Percentiles rank a stretch among this genome's conserved stretches.
Conservation (phyloP, 2,888 invertebrate species). For the Hymenopus coronatus region DNA sequence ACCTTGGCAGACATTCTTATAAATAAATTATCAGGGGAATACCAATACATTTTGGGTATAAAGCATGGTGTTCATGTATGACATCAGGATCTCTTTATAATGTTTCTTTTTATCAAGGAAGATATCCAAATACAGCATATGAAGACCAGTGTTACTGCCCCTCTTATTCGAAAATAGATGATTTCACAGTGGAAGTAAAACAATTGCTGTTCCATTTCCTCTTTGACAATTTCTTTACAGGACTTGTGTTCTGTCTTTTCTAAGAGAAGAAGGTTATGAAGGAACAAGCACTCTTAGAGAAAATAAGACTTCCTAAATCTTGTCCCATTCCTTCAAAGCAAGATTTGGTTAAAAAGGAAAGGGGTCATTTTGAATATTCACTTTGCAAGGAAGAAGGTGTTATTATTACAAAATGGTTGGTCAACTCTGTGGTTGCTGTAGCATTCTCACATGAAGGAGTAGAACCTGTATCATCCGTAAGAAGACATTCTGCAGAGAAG, state of each 20-base stretch:
- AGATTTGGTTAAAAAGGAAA: constrained; percentile 25
- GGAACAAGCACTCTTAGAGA: constrained; percentile 38
- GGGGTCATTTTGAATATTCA: constrained; percentile 24
- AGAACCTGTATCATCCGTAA: no score
- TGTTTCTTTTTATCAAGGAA: constrained; percentile 41
- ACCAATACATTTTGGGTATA: no score
- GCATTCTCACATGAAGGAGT: not conserved
- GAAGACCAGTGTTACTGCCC: constrained; percentile 16
- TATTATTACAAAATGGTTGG: not conserved
- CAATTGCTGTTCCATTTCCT: constrained; percentile 36
- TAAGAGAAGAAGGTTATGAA: constrained; percentile 35
- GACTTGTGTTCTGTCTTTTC: constrained; percentile 34
- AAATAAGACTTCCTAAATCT: constrained; percentile 30
- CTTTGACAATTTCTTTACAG: constrained; percentile 40
- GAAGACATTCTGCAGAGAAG: not conserved
- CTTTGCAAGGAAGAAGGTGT: not conserved
- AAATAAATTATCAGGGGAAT: no score
- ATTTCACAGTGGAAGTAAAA: constrained; percentile 31
- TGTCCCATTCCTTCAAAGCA: constrained; percentile 27
- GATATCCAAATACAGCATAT: constrained; percentile 24
- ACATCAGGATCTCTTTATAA: constrained; percentile 35
- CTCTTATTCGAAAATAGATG: constrained; percentile 31
- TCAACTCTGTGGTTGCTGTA: not conserved
- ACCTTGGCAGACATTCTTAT: constrained; percentile 43
- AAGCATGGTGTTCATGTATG: no score